Conservation (phyloP, 2,113 vertebrate species). For the Leucoraja erinaceus region DNA sequence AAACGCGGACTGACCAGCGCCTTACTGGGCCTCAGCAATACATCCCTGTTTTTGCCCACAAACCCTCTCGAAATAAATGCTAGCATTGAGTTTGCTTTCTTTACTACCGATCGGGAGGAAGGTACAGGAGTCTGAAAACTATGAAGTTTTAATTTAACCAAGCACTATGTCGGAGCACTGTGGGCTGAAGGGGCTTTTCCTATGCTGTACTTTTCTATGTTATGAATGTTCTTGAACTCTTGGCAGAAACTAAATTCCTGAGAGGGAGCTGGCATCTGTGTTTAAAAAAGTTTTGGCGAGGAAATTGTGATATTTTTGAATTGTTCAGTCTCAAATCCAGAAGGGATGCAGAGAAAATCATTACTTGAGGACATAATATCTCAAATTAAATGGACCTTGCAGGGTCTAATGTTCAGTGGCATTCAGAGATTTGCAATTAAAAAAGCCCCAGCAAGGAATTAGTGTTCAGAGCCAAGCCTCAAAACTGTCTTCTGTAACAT, state of each 20-base stretch:
- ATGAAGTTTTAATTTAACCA: too few relatives aligned
- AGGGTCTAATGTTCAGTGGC: not conserved
- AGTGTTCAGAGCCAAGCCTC: not conserved
- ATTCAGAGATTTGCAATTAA: not conserved
- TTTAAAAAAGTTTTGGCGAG: not conserved
- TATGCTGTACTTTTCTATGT: too few relatives aligned
- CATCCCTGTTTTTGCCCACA: too few relatives aligned
- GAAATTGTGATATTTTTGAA: not conserved
- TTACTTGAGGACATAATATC: not conserved
- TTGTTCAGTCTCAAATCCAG: not conserved
- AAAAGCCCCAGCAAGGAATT: not conserved
- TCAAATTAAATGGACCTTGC: not conserved
- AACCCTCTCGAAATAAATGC: too few relatives aligned
- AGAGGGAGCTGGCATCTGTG: not conserved
- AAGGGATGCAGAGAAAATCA: not conserved
- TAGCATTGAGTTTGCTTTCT: too few relatives aligned
- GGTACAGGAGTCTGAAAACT: too few relatives aligned
- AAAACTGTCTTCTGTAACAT: not conserved
- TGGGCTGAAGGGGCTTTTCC: too few relatives aligned
- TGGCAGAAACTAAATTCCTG: not conserved
- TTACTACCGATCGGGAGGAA: too few relatives aligned
- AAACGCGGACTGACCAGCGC: too few relatives aligned
- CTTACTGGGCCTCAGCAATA: too few relatives aligned
- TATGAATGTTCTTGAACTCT: not conserved
- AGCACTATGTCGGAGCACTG: too few relatives aligned